A percentile compares a stretch with the other conserved stretches of the same genome.
Evolutionary conservation across 37 sponge, comb jelly and placozoan genomes (phyloP).

Genomic region (Axinella damicornis): DNA sequence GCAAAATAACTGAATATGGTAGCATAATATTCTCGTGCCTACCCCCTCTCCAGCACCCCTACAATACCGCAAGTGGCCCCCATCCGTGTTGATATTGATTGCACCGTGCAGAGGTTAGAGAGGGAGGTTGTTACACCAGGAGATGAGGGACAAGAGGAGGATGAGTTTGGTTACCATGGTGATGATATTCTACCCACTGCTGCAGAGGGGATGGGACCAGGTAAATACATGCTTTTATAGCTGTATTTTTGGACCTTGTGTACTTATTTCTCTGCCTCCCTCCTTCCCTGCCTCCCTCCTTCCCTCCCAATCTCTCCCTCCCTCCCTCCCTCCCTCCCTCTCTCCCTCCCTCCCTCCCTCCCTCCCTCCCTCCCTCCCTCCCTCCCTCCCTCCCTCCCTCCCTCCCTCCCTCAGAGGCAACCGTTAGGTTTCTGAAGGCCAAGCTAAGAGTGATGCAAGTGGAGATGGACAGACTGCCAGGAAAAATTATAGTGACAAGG

Average conservation of each 20-base stretch:
- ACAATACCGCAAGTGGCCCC: neutral
- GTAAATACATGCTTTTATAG: slow-evolving; percentile 23
- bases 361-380: neutral
- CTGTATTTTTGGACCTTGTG: too few species aligned
- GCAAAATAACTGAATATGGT: too few species aligned
- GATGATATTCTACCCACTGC: slow-evolving; percentile 70
- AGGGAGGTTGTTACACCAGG: neutral
- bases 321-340: neutral
- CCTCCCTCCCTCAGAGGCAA: slow-evolving; percentile 53
- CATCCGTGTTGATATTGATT: neutral
- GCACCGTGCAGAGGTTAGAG: slow-evolving; percentile 2
- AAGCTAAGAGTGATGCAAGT: slow-evolving; percentile 96
- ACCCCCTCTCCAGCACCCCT: too few species aligned
- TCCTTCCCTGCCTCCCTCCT: too few species aligned
- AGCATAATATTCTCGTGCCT: too few species aligned
- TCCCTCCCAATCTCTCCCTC: neutral
- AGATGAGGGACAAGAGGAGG: neutral
- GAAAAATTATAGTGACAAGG: slow-evolving; percentile 82
- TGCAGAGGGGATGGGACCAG: slow-evolving; percentile 80
- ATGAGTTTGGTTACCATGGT: neutral
- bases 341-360: neutral
- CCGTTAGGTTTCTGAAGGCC: slow-evolving; percentile 90
- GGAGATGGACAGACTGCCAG: slow-evolving; percentile 85
- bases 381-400: neutral
- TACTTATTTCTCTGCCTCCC: too few species aligned